phyloP scores from a whole-genome alignment of 2,888 invertebrate species.

The Atethmia centrago region DNA sequence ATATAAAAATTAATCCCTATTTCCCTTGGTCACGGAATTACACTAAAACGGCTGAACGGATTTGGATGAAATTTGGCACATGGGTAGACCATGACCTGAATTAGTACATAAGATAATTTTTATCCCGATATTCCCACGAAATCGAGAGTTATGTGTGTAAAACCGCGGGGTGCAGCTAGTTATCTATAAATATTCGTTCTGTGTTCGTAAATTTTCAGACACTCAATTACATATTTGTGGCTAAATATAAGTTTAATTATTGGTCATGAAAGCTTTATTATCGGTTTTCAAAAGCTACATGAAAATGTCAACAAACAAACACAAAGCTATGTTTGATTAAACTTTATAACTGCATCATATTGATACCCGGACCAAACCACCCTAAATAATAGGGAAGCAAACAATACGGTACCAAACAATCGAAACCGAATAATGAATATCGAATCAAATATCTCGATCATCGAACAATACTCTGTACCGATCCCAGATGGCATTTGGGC shows the following conservation, averaged over 20 bases:
- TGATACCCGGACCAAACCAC: slow-evolving; percentile 40
- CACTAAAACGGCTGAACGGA: too few relatives aligned
- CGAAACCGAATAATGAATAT: slow-evolving; percentile 60
- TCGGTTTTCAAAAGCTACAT: background rate
- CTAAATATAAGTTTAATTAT: background rate
- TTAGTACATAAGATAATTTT: too few relatives aligned
- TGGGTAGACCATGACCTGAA: too few relatives aligned
- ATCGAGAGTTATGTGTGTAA: too few relatives aligned
- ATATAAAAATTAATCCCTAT: too few relatives aligned
- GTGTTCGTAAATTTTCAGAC: background rate
- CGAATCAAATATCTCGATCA: slow-evolving; percentile 52
- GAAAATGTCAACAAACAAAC: slow-evolving; percentile 11
- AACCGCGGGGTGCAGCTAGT: too few relatives aligned
- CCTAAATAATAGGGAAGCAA: slow-evolving; percentile 57
- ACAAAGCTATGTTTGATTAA: slow-evolving; percentile 21
- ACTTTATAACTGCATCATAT: slow-evolving; percentile 46
- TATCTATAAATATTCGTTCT: background rate
- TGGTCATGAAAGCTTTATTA: background rate
- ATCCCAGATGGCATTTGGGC: slow-evolving; percentile 43
- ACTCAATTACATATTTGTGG: background rate
- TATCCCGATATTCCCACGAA: too few relatives aligned
- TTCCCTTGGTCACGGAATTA: too few relatives aligned
- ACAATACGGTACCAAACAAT: slow-evolving; percentile 60
- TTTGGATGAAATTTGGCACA: too few relatives aligned
- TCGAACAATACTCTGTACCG: slow-evolving; percentile 55